These are phyloP conservation scores for Cherax destructor DNA, from an alignment of 1,140 invertebrate species.

Conservation along the genomic window DNA sequence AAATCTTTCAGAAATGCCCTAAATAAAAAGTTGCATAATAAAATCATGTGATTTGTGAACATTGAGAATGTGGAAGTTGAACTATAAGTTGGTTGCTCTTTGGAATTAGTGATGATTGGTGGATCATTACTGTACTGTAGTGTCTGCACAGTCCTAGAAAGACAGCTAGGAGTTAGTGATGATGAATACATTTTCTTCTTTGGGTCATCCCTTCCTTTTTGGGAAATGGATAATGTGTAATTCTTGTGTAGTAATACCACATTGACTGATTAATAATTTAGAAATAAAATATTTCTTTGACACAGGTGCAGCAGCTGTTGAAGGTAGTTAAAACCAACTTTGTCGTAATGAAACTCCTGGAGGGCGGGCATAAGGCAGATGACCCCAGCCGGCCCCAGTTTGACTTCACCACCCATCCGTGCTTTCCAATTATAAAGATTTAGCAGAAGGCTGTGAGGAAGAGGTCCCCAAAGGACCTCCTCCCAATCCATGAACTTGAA, in stretches of 20 bases:
- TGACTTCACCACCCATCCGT: conserved; percentile 90
- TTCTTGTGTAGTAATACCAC: neutral
- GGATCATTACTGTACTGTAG: too few species aligned
- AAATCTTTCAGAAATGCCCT: too few species aligned
- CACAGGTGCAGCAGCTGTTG: conserved; percentile 85
- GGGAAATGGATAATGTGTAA: too few species aligned
- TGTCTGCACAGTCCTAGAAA: too few species aligned
- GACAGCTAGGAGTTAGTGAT: too few species aligned
- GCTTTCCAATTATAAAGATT: conserved; percentile 90
- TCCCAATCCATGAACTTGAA: conserved; percentile 53
- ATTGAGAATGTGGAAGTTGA: too few species aligned
- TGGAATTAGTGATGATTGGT: too few species aligned
- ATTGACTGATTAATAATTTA: neutral
- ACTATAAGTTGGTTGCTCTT: too few species aligned
- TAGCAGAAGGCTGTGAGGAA: conserved; percentile 62
- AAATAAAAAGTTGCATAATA: too few species aligned
- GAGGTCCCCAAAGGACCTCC: conserved; percentile 55
- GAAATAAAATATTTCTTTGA: conserved; percentile 62
- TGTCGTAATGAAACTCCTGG: conserved; percentile 92
- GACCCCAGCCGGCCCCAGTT: conserved; percentile 89
- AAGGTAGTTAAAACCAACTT: conserved; percentile 91
- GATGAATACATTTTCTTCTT: too few species aligned
- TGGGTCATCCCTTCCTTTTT: too few species aligned
- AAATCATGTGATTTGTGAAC: too few species aligned
- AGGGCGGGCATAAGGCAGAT: conserved; percentile 80